Base-by-base conservation (phyloP, 2,113 vertebrate genomes). In the Dromas ardeola region DNA sequence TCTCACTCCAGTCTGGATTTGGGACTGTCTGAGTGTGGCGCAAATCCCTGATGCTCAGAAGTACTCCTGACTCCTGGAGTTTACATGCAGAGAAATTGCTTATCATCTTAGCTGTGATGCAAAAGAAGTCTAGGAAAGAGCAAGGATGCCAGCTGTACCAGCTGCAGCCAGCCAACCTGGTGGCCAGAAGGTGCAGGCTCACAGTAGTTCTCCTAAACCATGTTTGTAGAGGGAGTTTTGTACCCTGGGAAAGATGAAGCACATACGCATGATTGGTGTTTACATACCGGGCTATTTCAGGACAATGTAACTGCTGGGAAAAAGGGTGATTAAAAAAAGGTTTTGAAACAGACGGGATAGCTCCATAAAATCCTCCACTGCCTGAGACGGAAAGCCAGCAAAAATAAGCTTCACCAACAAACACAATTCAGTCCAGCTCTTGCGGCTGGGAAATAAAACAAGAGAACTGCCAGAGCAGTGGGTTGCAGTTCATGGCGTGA, bases 331-430 rank as follows among this genome's bases (percentile, higher is more conserved):
- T 66, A 9, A 49, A 88, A 92, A 91, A 67, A 38, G 12, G 14
- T 36, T 95, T 86, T 81, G 74, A 94, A 95, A 81, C 3, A 50
- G 86, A 91, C 81, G 71, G 91, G 91, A 88, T 58, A 96, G 50
- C n/a, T 87, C 59, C 86, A 89, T 72, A 91, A 93, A 94, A 89
- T 86, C 78, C 27, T 91, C 71, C 18, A 13, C 50, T 47, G 53
- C 53, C 74, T 22, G 40, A 90, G 88, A 94, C 6, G 7, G 66
- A 93, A 85, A 95, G 74, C 95, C 94, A 95, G 81, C 81, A 97
- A 95, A 93, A 95, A 86, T 59, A 81, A 95, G 13, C 78, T 49
- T 95, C 38, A 85, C 63, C 94, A 96, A 88, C 79, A 95, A 89
- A 89, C 52, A 58, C 40, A 88, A 81, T 92, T 96, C 59, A 86